These are phyloP conservation scores for Chymomyza caudatula DNA, from an alignment of 2,888 invertebrate genomes.

Conservation along the genomic window DNA sequence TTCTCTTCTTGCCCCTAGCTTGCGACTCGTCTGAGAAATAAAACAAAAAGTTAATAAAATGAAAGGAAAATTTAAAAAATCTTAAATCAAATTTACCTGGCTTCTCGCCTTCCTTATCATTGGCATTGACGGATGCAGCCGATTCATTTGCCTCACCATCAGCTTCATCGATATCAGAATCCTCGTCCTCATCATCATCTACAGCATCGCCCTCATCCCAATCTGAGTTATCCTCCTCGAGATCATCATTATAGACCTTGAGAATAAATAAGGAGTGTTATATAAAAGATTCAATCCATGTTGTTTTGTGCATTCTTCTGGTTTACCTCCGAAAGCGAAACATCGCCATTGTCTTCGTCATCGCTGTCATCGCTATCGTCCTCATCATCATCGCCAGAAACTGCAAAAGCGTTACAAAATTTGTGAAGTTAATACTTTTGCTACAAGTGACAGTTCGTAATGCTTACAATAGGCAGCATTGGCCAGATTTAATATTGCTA, in stretches of 20 bases:
- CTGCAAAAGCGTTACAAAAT: slow-evolving; percentile 60
- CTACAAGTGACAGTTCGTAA: slow-evolving; percentile 26
- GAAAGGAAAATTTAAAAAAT: neutral
- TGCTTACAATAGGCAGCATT: slow-evolving; percentile 76
- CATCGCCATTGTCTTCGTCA: slow-evolving; percentile 80
- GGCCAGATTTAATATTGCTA: slow-evolving; percentile 76
- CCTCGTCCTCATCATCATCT: slow-evolving; percentile 81
- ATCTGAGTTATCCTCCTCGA: slow-evolving; percentile 82
- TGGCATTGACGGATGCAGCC: slow-evolving; percentile 55
- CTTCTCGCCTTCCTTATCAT: slow-evolving; percentile 57
- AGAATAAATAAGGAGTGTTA: neutral
- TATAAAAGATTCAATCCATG: neutral
- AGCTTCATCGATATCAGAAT: slow-evolving; percentile 79
- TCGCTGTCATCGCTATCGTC: slow-evolving; percentile 83
- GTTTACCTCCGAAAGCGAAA: slow-evolving; percentile 74
- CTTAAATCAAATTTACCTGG: slow-evolving; percentile 53
- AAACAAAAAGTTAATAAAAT: neutral
- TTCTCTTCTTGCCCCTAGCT: slow-evolving; percentile 85
- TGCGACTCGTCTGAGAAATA: slow-evolving; percentile 78
- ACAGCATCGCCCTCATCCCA: slow-evolving; percentile 82
- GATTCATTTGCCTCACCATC: slow-evolving; percentile 75
- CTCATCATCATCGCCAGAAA: slow-evolving; percentile 62
- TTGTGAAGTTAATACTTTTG: slow-evolving; percentile 60
- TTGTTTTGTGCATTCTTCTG: neutral
- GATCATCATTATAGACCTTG: slow-evolving; percentile 79